These are phyloP conservation scores for Morone chrysops DNA, from an alignment of 2,113 vertebrate species.

Conservation along the genomic window DNA sequence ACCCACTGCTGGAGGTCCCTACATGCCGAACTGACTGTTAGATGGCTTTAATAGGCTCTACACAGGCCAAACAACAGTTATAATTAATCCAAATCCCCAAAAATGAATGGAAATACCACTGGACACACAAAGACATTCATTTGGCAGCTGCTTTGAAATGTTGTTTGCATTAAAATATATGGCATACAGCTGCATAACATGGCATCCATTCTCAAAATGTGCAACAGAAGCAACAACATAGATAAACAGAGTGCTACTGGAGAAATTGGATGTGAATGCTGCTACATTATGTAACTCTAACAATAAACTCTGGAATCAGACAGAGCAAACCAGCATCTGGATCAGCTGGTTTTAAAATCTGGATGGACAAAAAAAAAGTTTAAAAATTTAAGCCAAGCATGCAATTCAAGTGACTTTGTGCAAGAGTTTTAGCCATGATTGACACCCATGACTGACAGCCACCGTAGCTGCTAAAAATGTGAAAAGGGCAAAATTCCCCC, in stretches of 20 bases:
- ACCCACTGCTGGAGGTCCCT: conserved; percentile 41
- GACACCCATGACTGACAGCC: too few species aligned
- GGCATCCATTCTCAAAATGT: not conserved
- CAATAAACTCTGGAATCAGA: not conserved
- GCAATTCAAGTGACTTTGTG: too few species aligned
- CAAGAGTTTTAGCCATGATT: too few species aligned
- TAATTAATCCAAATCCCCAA: conserved; percentile 3
- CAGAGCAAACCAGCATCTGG: not conserved
- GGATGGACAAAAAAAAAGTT: not conserved
- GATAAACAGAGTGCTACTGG: not conserved
- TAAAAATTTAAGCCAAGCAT: not conserved
- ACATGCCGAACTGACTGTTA: conserved; percentile 30
- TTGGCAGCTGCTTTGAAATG: conserved; percentile 6
- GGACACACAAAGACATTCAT: not conserved
- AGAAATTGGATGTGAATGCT: not conserved
- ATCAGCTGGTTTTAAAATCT: not conserved
- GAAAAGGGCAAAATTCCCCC: too few species aligned
- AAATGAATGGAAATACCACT: not conserved
- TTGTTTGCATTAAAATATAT: not conserved
- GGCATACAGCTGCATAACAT: too few species aligned
- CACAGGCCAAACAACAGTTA: conserved; percentile 20
- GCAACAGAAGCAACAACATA: too few species aligned
- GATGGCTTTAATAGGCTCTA: conserved; percentile 36
- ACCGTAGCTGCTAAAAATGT: too few species aligned
- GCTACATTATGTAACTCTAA: not conserved